Evolutionary conservation across 2,113 vertebrate genomes (phyloP).

Genomic region (Ahaetulla prasina): DNA sequence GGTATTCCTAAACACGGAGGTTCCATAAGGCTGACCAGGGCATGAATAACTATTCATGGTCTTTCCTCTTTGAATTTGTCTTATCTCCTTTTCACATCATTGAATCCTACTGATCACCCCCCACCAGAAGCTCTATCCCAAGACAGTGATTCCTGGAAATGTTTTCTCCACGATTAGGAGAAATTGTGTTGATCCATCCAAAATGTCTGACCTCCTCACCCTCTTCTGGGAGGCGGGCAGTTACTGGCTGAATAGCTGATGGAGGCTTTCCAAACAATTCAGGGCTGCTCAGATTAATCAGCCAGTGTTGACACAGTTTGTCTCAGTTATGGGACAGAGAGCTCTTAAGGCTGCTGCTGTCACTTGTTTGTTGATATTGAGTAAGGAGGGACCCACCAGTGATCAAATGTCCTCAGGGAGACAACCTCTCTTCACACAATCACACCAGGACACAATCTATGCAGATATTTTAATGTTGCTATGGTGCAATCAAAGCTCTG

Average conservation of each 20-base stretch:
- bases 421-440: background rate
- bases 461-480: background rate
- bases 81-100: background rate
- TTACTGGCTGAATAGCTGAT: background rate
- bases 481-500: background rate
- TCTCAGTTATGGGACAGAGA: background rate
- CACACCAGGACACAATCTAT: background rate
- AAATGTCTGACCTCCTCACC: background rate
- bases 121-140: no score
- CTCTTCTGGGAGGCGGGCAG: background rate
- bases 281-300: constrained; percentile 20
- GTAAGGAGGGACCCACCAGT: background rate
- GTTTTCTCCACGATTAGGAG: background rate
- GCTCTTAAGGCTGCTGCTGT: background rate
- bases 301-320: constrained; percentile 2
- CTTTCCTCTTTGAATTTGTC: background rate
- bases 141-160: background rate
- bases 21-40: background rate
- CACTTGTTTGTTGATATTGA: background rate
- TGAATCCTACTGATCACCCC: background rate
- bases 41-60: background rate
- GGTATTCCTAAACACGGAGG: background rate
- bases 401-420: background rate
- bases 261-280: background rate
- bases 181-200: background rate